These are phyloP conservation scores for Archilochus colubris DNA, from an alignment of 2,113 vertebrate species.

Conservation along the genomic window DNA sequence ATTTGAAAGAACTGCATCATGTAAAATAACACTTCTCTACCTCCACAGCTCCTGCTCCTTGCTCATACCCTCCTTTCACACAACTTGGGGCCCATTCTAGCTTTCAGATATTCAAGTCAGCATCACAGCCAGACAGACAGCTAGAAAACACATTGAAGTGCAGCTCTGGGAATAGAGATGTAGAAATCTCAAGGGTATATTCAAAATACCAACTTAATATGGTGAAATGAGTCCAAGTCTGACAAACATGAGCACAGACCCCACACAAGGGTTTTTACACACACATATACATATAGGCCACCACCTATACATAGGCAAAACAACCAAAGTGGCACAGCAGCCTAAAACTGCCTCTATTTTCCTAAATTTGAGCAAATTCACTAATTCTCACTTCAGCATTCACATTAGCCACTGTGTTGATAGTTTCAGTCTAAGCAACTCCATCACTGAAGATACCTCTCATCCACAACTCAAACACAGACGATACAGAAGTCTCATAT, in stretches of 20 bases:
- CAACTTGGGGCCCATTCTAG: rapidly evolving
- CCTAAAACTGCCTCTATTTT: not conserved
- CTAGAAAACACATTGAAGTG: rapidly evolving
- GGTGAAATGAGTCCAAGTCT: not conserved
- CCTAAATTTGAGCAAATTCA: not conserved
- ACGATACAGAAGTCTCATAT: rapidly evolving
- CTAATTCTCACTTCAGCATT: not conserved
- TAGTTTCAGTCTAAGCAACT: not conserved
- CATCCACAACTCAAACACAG: not conserved
- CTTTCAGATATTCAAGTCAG: not conserved
- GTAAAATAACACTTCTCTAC: not conserved
- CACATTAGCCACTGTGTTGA: not conserved
- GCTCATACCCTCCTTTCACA: not conserved
- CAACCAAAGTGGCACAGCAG: not conserved
- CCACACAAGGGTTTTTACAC: not conserved
- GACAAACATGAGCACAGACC: not conserved
- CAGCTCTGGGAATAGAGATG: not conserved
- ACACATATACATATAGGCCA: not conserved
- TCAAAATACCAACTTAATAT: not conserved
- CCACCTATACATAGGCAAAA: not conserved
- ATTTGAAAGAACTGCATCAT: not conserved
- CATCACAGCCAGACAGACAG: not conserved
- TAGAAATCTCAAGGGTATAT: not conserved
- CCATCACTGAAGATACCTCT: not conserved
- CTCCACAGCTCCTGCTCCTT: not conserved